These are phyloP conservation scores for Prunella fulvescens DNA, from an alignment of 2,113 vertebrate genomes.

Conservation along the genomic window DNA sequence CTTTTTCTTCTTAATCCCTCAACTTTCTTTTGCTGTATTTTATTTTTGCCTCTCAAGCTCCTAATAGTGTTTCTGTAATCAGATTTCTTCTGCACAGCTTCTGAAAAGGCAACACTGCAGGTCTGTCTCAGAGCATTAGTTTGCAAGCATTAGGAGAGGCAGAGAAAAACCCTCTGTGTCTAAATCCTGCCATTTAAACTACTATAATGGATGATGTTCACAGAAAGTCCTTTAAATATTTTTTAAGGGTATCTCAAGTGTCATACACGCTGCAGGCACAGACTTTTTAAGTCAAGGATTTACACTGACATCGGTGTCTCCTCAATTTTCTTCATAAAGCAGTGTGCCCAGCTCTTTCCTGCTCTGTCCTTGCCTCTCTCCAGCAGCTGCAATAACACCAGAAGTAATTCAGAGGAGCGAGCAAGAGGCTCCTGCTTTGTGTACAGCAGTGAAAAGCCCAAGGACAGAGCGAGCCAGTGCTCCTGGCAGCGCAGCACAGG, in stretches of 20 bases:
- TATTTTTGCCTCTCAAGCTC: background rate
- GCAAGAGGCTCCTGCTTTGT: constrained; percentile 15
- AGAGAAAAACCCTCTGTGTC: background rate
- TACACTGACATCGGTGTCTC: background rate
- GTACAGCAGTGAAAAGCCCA: background rate
- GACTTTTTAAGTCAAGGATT: background rate
- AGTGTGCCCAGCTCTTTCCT: background rate
- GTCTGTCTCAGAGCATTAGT: background rate
- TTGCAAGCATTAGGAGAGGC: background rate
- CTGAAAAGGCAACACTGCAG: background rate
- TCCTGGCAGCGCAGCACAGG: background rate
- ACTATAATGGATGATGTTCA: background rate
- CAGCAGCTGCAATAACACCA: background rate
- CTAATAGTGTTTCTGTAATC: background rate
- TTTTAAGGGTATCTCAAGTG: background rate
- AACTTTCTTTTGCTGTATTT: constrained; percentile 22
- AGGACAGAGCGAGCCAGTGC: background rate
- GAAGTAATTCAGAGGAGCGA: background rate
- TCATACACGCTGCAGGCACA: background rate
- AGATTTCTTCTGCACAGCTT: background rate
- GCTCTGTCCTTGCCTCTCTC: background rate
- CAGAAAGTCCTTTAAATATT: background rate
- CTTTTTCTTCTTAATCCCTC: constrained; percentile 28
- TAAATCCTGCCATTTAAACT: background rate
- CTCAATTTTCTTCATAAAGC: background rate